Evolutionary conservation across 2,113 vertebrate species (phyloP), one percentile per base, ranked within the genome.

Genomic region (Mastomys coucha): DNA sequence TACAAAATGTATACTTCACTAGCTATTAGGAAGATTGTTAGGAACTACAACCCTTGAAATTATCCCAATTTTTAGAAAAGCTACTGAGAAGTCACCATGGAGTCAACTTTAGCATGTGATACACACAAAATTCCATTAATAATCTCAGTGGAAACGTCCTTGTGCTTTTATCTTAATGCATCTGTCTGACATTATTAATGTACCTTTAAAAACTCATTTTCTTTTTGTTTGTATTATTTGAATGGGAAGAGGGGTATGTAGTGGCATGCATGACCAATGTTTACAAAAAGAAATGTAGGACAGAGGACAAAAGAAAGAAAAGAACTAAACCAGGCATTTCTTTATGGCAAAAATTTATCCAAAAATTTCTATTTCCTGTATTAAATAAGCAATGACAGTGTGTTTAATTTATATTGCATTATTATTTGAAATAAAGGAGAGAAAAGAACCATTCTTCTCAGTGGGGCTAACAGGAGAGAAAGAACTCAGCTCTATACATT

Each of bases 381-480:
- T 31, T 73, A 88, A 95, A 72, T 63, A 94, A 92, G 19, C 17
- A 95, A 81, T 5, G 51, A 42, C 33, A 72, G 3, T 1, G 67
- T 58, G 16, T 39, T 88, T 91, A 7, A 85, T 24, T 96, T 60
- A 90, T 51, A 88, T 76, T 91, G 45, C 92, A 60, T 91, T 85
- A 26, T 31, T 65, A 58, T 88, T 92, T 84, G 84, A 92, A 92
- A 84, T 49, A 96, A 31, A 60, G 81, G 89, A 78, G 10, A 82
- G 10, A 14, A 85, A 90, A 60, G 36, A 78, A 63, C 13, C 28
- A 17, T 70, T 76, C 5, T 86, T 42, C 65, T 70, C 33, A 73
- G 13, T 76, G 4, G 26, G 51, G 20, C 19, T 94, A 56, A 87
- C 86, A 94, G 42, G 14, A 77, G 45, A 76, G 3, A 69, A 14